phyloP scores from a whole-genome alignment of 2,113 vertebrate genomes.

The Cryptomyrus ogoouensis region DNA sequence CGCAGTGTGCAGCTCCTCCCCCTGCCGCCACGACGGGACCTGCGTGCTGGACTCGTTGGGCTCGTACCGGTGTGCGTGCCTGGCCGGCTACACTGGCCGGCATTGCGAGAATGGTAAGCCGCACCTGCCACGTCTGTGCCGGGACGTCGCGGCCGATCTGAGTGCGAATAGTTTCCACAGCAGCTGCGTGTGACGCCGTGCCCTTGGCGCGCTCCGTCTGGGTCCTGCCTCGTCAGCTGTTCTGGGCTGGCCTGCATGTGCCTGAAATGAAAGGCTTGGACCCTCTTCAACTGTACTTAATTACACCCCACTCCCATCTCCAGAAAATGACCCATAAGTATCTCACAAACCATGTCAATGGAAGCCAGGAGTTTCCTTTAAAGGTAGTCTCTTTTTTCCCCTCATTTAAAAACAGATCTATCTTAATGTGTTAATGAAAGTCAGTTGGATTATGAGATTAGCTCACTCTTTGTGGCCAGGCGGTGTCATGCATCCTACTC shows the following conservation, averaged over 20 bases:
- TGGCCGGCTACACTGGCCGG: constrained; percentile 86
- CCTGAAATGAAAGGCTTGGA: not conserved
- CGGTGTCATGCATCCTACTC: not conserved
- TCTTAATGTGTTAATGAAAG: not conserved
- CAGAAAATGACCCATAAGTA: not conserved
- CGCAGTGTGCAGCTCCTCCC: constrained; percentile 85
- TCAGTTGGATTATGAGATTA: not conserved
- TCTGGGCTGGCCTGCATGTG: not conserved
- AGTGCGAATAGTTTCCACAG: not conserved
- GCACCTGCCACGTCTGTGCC: constrained; percentile 2
- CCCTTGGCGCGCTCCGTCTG: not conserved
- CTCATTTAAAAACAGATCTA: not conserved
- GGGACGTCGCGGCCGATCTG: not conserved
- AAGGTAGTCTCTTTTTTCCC: not conserved
- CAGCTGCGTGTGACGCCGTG: not conserved
- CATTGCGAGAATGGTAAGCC: constrained; percentile 85
- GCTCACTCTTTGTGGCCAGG: not conserved
- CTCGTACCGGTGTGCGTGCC: constrained; percentile 81
- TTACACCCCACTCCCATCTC: not conserved
- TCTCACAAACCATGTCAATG: not conserved
- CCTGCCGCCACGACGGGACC: constrained; percentile 87
- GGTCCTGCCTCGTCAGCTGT: not conserved
- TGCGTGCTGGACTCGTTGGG: constrained; percentile 73
- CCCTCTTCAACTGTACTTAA: not conserved
- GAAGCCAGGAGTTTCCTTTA: not conserved